Evolutionary conservation across 2,797 vertebrate species (phyloP), one percentile per base, ranked within the genome.

Genomic region (Holocentrus rufus): DNA sequence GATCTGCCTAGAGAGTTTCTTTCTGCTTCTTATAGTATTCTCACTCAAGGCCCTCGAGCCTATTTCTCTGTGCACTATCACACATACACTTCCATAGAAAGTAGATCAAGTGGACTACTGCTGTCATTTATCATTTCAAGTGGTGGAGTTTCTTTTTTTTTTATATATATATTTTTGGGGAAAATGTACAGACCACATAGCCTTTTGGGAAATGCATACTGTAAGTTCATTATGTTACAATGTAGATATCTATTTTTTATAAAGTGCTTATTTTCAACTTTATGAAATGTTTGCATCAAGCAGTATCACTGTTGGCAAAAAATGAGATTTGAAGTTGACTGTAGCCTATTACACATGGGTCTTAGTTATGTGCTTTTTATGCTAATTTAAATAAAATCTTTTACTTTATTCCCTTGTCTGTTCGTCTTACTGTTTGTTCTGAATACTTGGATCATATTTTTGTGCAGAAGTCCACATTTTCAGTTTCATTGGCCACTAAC

Each of bases 241-340:
- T 92, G 90, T 93, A 93, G 90, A 93, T 88, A 91, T 92, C 85
- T 93, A 91, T 93, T 92, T 93, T 92, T 92, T 92, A 91, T 90
- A 92, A 92, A 87, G 83, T 87, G 88, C 87, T 86, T 76, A 85
- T 92, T 91, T 90, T 89, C 83, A 83, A 55, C 84, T 89, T 86
- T 87, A 89, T 75, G 84, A 83, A 85, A 85, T 84, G 50, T 79
- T 86, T 71, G 69, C 83, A 82, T 90, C 83, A 87, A 80, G 68
- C 65, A 87, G 65, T 73, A 85, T 89, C 74, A 68, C 69, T 87
- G 69, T 72, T 85, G 64, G 46, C 55, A 77, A 55, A 65, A 27
- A 52, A 25, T 61, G 14, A 46, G 65, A 66, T 91, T 83, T 77
- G 76, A 89, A 86, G 81, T 88, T 86, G 79, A 79, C 62, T 84